Conservation (phyloP, 2,888 invertebrate species). For the Dicycla oo region DNA sequence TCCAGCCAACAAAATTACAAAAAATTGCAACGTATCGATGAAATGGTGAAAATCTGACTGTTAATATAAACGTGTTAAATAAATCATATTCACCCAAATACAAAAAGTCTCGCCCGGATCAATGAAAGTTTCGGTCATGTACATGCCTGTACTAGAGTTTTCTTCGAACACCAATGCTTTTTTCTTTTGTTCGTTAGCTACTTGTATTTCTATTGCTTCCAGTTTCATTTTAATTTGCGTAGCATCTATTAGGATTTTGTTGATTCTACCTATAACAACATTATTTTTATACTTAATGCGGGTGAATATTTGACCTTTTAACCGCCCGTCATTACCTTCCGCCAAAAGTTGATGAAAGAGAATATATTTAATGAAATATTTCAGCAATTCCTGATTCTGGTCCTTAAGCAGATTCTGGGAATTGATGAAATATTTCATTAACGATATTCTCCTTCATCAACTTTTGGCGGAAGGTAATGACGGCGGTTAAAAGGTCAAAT, state of each 20-base stretch:
- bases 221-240: constrained; percentile 64
- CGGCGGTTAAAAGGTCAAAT: too few species aligned
- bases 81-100: constrained; percentile 72
- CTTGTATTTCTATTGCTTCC: constrained; percentile 67
- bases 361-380: too few species aligned
- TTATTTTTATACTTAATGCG: background rate
- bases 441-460: too few species aligned
- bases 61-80: background rate
- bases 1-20: background rate
- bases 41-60: background rate
- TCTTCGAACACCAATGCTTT: constrained; percentile 64
- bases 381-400: too few species aligned
- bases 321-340: too few species aligned
- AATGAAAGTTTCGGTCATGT: constrained; percentile 68
- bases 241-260: constrained; percentile 70
- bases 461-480: too few species aligned
- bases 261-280: constrained; percentile 65
- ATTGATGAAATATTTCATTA: too few species aligned
- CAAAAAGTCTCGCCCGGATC: constrained; percentile 69
- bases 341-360: too few species aligned
- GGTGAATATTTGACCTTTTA: too few species aligned
- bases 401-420: too few species aligned
- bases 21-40: background rate
- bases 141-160: constrained; percentile 61
- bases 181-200: constrained; percentile 61